phyloP scores from a whole-genome alignment of 2,888 invertebrate genomes.

The Aporophyla nigra region DNA sequence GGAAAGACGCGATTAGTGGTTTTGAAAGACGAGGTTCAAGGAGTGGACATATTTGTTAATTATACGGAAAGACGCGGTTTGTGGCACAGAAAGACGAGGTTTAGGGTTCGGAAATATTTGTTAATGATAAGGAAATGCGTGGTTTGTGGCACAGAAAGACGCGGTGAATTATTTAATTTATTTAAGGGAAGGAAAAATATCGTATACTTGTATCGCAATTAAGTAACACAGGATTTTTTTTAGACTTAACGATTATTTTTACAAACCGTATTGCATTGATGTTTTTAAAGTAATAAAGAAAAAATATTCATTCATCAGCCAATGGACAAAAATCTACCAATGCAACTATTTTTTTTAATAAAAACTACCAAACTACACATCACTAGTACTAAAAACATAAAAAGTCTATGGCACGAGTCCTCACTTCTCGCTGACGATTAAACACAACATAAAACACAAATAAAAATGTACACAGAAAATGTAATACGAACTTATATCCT shows the following conservation, averaged over 20 bases:
- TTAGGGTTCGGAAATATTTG: background rate
- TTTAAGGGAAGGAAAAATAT: background rate
- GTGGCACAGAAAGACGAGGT: background rate
- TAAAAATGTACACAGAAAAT: slow-evolving; percentile 65
- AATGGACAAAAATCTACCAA: slow-evolving; percentile 61
- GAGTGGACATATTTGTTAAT: too few relatives aligned
- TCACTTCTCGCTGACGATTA: slow-evolving; percentile 79
- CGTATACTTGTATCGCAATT: background rate
- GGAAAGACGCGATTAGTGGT: too few relatives aligned
- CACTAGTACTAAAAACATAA: slow-evolving; percentile 57
- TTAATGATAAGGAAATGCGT: too few relatives aligned
- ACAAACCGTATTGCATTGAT: slow-evolving; percentile 14
- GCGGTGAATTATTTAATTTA: too few relatives aligned
- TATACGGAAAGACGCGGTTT: too few relatives aligned
- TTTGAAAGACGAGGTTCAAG: too few relatives aligned
- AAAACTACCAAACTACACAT: slow-evolving; percentile 59
- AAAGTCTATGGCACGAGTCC: slow-evolving; percentile 76
- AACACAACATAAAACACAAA: slow-evolving; percentile 77
- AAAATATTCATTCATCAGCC: slow-evolving; percentile 52
- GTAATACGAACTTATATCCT: slow-evolving; percentile 45
- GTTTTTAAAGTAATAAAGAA: background rate
- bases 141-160: too few relatives aligned
- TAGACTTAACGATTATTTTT: background rate
- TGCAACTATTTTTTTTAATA: slow-evolving; percentile 35
- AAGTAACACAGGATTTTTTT: too few relatives aligned